Evolutionary conservation across 2,797 vertebrate genomes (phyloP).

Genomic region (Myripristis jacobus): DNA sequence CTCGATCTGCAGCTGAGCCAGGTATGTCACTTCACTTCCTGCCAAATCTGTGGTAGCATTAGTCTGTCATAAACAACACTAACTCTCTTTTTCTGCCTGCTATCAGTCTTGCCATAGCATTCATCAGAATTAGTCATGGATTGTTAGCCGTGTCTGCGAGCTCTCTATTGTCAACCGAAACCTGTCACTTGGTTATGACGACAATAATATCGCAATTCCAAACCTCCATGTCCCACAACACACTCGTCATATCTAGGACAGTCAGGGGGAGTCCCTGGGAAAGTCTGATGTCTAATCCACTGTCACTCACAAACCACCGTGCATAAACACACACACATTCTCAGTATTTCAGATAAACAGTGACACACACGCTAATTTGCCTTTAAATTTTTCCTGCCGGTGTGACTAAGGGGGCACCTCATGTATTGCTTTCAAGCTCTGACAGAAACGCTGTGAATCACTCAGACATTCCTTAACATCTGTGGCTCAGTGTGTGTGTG

Average conservation of each 20-base stretch:
- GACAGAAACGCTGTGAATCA: slow-evolving; percentile 57
- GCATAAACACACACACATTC: slow-evolving; percentile 19
- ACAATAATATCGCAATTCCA: slow-evolving; percentile 4
- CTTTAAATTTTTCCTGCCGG: slow-evolving; percentile 25
- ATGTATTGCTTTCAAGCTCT: slow-evolving; percentile 48
- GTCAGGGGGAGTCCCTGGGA: slow-evolving; percentile 49
- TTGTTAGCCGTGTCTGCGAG: slow-evolving; percentile 33
- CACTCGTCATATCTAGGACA: slow-evolving; percentile 17
- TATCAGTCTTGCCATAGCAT: neutral
- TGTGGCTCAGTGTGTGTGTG: slow-evolving; percentile 27
- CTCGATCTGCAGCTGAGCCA: slow-evolving; percentile 93
- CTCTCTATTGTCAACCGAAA: slow-evolving; percentile 25
- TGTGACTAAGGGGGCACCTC: slow-evolving; percentile 58
- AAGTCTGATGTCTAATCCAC: slow-evolving; percentile 20
- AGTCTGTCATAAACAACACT: slow-evolving; percentile 11
- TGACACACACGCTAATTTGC: slow-evolving; percentile 32
- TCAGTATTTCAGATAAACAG: slow-evolving; percentile 13
- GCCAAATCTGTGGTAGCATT: slow-evolving; percentile 1
- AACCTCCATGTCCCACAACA: slow-evolving; percentile 22
- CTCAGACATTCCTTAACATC: slow-evolving; percentile 56
- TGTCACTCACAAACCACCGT: slow-evolving; percentile 10
- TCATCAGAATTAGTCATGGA: slow-evolving; percentile 25
- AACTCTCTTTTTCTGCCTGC: slow-evolving; percentile 12
- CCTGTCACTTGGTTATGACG: slow-evolving; percentile 38
- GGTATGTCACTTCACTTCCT: slow-evolving; percentile 80